These are phyloP conservation scores for Mystacornis crossleyi DNA, from an alignment of 2,113 vertebrate genomes.

Conservation along the genomic window DNA sequence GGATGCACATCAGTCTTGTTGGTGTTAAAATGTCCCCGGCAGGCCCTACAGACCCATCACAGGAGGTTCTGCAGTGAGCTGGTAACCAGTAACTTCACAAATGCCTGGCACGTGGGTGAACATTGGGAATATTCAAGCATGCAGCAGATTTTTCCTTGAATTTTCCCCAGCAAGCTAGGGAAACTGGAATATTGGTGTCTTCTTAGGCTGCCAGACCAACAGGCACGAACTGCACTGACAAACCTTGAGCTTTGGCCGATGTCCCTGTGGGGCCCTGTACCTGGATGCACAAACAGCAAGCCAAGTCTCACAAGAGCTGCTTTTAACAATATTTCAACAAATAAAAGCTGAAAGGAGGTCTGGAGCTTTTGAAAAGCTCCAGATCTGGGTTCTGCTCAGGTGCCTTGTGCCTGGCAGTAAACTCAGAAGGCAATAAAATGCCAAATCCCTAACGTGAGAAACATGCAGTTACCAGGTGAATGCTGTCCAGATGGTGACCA, in stretches of 20 bases:
- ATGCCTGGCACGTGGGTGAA: rapidly evolving
- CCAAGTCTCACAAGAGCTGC: neutral
- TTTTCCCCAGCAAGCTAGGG: neutral
- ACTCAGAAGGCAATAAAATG: neutral
- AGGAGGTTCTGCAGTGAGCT: neutral
- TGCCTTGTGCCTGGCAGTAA: neutral
- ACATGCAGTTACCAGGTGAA: neutral
- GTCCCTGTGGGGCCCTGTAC: neutral
- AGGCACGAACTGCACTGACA: neutral
- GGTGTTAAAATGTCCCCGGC: neutral
- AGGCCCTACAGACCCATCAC: rapidly evolving
- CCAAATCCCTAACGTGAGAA: neutral
- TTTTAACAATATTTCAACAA: neutral
- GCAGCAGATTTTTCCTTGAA: neutral
- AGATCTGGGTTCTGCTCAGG: neutral
- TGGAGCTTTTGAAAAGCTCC: neutral
- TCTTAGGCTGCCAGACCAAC: neutral
- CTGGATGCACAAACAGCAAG: neutral
- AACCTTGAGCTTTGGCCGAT: neutral
- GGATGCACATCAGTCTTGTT: neutral
- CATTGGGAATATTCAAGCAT: neutral
- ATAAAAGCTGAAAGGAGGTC: neutral
- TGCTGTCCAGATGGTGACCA: neutral
- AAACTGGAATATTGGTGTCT: neutral
- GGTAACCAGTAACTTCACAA: neutral